These are phyloP conservation scores for Chaetorhynchus papuensis DNA, from an alignment of 2,113 vertebrate species.

Conservation along the genomic window DNA sequence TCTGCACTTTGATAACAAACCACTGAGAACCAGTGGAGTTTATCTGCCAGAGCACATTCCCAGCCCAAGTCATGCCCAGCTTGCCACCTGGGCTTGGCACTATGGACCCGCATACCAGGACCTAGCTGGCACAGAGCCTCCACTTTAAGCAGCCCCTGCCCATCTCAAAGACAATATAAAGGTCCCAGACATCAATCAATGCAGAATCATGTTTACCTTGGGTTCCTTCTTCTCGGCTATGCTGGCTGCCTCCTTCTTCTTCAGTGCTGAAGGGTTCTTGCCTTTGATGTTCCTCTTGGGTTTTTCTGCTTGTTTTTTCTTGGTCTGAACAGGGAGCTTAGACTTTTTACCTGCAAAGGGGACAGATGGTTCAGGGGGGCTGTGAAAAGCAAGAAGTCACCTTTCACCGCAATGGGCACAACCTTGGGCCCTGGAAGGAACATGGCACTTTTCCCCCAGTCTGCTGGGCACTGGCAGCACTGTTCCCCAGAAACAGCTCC, in stretches of 20 bases:
- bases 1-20: neutral
- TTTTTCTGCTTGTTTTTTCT: neutral
- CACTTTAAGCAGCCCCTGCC: neutral
- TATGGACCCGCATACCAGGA: neutral
- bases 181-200: neutral
- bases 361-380: neutral
- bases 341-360: neutral
- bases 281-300: neutral
- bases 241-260: neutral
- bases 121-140: neutral
- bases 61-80: neutral
- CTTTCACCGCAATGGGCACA: neutral
- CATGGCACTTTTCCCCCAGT: neutral
- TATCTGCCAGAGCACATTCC: neutral
- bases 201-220: slow-evolving; percentile 33
- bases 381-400: neutral
- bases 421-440: neutral
- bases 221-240: neutral
- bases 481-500: neutral
- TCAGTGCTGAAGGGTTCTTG: neutral
- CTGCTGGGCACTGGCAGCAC: neutral
- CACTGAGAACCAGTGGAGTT: neutral
- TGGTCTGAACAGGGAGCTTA: neutral
- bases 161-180: neutral
- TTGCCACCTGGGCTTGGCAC: neutral